These are phyloP conservation scores for Oenanthe oenanthe DNA, from an alignment of 2,113 vertebrate genomes.

Conservation along the genomic window DNA sequence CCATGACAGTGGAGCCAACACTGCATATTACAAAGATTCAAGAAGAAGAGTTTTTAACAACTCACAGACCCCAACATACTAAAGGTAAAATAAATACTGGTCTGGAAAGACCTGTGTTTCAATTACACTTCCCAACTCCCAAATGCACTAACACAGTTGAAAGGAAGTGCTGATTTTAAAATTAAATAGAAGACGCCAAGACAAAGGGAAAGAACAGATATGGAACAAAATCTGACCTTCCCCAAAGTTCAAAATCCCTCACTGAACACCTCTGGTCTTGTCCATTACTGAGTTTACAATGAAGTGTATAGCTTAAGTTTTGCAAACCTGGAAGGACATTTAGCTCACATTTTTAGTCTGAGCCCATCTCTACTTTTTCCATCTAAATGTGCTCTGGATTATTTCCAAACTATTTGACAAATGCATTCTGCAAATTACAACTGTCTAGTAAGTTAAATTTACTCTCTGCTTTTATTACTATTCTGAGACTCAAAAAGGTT, in stretches of 20 bases:
- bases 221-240: neutral
- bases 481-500: constrained; percentile 33
- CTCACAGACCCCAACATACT: neutral
- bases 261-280: neutral
- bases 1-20: neutral
- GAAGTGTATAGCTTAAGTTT: neutral
- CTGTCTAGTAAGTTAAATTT: constrained; percentile 30
- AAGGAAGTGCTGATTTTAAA: neutral
- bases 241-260: neutral
- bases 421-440: constrained; percentile 28
- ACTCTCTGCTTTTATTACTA: constrained; percentile 15
- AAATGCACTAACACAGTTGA: neutral
- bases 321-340: neutral
- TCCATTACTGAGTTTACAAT: neutral
- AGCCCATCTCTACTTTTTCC: neutral
- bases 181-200: neutral
- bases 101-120: neutral
- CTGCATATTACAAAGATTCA: neutral
- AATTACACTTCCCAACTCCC: neutral
- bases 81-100: neutral
- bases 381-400: constrained; percentile 10
- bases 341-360: neutral
- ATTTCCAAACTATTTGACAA: constrained; percentile 59
- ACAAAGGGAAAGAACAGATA: neutral
- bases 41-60: neutral